These are phyloP conservation scores for Noctua janthe DNA, from an alignment of 2,888 invertebrate species.

Conservation along the genomic window DNA sequence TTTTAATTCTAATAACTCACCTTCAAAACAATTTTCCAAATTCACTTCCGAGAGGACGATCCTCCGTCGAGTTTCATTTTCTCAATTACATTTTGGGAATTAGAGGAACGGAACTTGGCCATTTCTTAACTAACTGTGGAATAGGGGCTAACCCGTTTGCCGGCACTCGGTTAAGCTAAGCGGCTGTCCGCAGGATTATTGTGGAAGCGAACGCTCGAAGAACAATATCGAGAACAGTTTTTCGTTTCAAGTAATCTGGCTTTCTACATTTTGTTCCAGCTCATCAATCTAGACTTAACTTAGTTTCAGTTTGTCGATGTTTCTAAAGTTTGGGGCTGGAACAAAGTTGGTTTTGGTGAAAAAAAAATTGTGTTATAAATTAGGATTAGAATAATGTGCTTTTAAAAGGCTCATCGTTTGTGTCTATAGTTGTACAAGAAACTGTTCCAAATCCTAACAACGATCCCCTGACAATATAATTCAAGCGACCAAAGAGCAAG, in stretches of 20 bases:
- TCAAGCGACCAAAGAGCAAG: no score
- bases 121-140: constrained; percentile 68
- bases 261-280: constrained; percentile 3
- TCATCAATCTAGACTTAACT: constrained; percentile 34
- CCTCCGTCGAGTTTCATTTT: constrained; percentile 64
- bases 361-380: background rate
- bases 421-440: background rate
- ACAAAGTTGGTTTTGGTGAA: background rate
- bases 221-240: constrained; percentile 20
- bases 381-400: background rate
- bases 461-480: no score
- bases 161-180: constrained; percentile 39
- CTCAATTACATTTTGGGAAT: constrained; percentile 70
- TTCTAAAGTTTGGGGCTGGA: constrained; percentile 6
- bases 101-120: constrained; percentile 59
- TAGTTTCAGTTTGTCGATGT: constrained; percentile 11
- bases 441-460: background rate
- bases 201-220: constrained; percentile 40
- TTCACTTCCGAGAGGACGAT: constrained; percentile 41
- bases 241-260: constrained; percentile 14
- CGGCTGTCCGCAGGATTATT: constrained; percentile 63
- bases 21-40: constrained; percentile 59
- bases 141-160: constrained; percentile 58
- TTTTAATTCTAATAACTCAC: constrained; percentile 55
- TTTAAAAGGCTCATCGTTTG: background rate